Base-by-base conservation (phyloP, 2,888 invertebrate species). In the Ellobium chinense region DNA sequence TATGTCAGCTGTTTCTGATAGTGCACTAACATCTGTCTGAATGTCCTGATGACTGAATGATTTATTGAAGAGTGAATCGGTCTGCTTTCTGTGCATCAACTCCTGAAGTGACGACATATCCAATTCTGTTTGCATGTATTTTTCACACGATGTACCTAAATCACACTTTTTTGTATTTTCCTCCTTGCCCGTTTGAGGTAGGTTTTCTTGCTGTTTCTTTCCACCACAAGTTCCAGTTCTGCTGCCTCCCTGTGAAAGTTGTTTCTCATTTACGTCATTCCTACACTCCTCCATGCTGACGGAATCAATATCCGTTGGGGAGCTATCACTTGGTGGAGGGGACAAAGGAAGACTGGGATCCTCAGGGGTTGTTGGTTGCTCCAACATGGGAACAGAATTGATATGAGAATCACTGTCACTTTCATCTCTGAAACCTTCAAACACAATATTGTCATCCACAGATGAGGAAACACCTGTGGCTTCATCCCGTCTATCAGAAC, bases 61-160 rank as follows among this genome's bases (percentile, higher is more conserved):
- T 46, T 46, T 46, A 18, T 46, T 46, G 18, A 18, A 46, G 9
- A 12, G 46, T 46, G 46, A 18, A 9, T 18, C 9, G 54, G 54
- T 54, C 54, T 54, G 54, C 9, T 54, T 54, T 9, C 18, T 14
- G 18, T 14, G 18, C 9, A 54, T 54, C n/a, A n/a, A n/a, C n/a
- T n/a, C n/a, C n/a, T n/a, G n/a, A n/a, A n/a, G n/a, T n/a, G n/a
- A n/a, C n/a, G n/a, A 27, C 63, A 63, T 63, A 9, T 74, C 31
- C 4, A 74, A 34, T 27, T 74, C 74, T 46, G 74, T 74, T n/a
- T 74, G 74, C n/a, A 74, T 9, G 5, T 18, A 29, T 63, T 63
- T n/a, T 14, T 74, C 34, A 31, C 27, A n/a, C 24, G 31, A 34
- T 27, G 21, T 39, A 39, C 27, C 18, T 3, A 39, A 9, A 31